Conservation (phyloP, 1,140 invertebrate genomes). For the Aphelenchoides besseyi region DNA sequence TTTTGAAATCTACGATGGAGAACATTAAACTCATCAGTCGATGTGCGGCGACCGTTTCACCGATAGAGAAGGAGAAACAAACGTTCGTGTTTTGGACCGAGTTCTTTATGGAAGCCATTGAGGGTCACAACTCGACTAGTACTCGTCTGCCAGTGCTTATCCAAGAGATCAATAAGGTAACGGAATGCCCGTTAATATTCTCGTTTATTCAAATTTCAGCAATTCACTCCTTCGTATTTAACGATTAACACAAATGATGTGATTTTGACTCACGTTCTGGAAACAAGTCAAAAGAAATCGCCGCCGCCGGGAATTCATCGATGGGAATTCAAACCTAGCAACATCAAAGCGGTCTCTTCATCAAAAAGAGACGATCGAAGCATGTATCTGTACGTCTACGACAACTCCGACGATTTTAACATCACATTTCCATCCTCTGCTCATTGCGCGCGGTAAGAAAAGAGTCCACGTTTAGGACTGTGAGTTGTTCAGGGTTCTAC, state of each 20-base stretch:
- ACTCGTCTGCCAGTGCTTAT: conserved; percentile 70
- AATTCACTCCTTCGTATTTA: conserved; percentile 59
- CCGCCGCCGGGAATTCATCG: conserved; percentile 81
- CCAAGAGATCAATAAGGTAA: conserved; percentile 84
- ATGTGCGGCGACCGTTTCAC: conserved; percentile 60
- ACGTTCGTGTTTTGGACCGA: conserved; percentile 85
- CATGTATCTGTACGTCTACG: conserved; percentile 92
- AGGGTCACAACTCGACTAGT: conserved; percentile 60
- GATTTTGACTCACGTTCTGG: conserved; percentile 60
- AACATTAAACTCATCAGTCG: conserved; percentile 91
- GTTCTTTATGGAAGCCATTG: conserved; percentile 90
- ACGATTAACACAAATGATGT: conserved; percentile 57
- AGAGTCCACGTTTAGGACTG: not conserved
- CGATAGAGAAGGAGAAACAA: conserved; percentile 63
- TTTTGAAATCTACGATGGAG: conserved; percentile 93
- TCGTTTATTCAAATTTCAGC: too few species aligned
- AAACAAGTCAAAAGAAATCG: conserved; percentile 71
- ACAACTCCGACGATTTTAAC: conserved; percentile 98
- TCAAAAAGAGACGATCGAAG: conserved; percentile 93
- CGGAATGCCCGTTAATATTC: too few species aligned
- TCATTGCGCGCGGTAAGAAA: conserved; percentile 74
- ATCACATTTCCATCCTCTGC: conserved; percentile 87
- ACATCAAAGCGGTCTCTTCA: conserved; percentile 81
- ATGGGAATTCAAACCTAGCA: conserved; percentile 84
- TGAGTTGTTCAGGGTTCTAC: conserved; percentile 44